Base-by-base conservation (phyloP, 2,113 vertebrate genomes). In the Tenebrosternarchus preto region DNA sequence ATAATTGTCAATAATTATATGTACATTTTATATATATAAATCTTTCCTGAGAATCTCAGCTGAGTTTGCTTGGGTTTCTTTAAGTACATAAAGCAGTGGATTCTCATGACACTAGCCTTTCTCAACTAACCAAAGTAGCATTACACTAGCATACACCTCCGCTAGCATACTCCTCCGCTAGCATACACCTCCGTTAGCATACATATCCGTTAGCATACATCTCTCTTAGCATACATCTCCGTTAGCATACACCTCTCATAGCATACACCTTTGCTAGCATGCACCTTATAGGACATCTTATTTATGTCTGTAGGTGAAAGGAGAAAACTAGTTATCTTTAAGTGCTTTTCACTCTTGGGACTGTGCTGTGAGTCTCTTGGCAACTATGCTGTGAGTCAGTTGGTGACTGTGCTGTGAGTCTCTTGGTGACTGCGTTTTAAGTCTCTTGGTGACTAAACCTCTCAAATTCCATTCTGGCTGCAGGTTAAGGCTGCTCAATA, bases 31-130 rank as follows among this genome's bases (percentile, higher is more conserved):
- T n/a, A n/a, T n/a, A n/a, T n/a, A n/a, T 43, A 4, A 43, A 77
- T 43, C 39, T 27, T 66, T n/a, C 4, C 25, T 36, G 33, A 78
- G 19, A 60, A 56, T 43, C 64, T 17, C 27, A n/a, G 19, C 33
- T 56, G 29, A 68, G 68, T 22, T 43, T 61, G 36, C 20, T 27
- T 31, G 46, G 43, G 43, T 67, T 67, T 77, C 50, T 57, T 20
- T 55, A 11, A 67, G 46, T 55, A 55, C 27, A 55, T 19, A 25
- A 33, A 55, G 53, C 16, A 27, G 33, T 64, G 61, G 2, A 27
- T 53, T 77, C 20, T 56, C 25, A 55, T 53, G 70, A 27, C 17
- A 73, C 69, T 5, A 27, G 69, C 50, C 33, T 69, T 33, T 78
- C 9, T 50, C 33, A 78, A 31, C 24, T 59, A 69, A 2, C 64